Percentiles rank a stretch among this genome's conserved stretches.
phyloP scores from a whole-genome alignment of 2,888 invertebrate genomes.

The Acronicta alni region DNA sequence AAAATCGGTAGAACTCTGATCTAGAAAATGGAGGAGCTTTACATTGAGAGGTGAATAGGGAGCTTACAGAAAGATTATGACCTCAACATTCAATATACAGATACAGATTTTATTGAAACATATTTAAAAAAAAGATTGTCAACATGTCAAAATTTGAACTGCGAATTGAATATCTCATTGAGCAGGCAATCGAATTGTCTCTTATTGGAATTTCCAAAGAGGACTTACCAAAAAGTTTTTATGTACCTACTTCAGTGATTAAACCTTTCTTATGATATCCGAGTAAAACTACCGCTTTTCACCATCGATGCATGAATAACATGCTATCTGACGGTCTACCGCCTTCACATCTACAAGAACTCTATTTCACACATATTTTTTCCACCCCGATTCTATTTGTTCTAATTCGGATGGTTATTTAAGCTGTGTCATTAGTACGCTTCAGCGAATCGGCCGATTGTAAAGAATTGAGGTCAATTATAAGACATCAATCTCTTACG shows the following conservation, averaged over 20 bases:
- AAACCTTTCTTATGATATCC: conserved; percentile 70
- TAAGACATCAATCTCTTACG: conserved; percentile 33
- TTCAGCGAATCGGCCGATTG: conserved; percentile 41
- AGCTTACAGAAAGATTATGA: no score
- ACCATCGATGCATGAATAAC: conserved; percentile 67
- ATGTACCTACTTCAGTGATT: conserved; percentile 65
- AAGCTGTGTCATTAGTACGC: conserved; percentile 34
- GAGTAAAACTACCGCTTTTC: conserved; percentile 64
- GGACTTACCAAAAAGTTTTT: background rate
- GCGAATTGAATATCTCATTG: no score
- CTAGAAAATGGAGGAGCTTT: no score
- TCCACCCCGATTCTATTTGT: conserved; percentile 12
- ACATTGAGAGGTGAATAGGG: no score
- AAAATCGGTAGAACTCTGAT: no score
- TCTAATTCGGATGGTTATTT: conserved; percentile 20
- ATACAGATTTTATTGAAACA: no score
- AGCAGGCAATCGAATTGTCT: no score
- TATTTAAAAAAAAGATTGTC: no score
- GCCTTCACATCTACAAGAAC: conserved; percentile 17
- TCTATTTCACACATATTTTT: conserved; percentile 10
- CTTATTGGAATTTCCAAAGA: background rate
- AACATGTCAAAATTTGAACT: no score
- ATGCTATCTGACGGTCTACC: conserved; percentile 28
- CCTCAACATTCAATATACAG: no score
- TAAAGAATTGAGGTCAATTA: conserved; percentile 58